Conservation (phyloP, 2,888 invertebrate genomes). For the Mechanitis mazaeus region DNA sequence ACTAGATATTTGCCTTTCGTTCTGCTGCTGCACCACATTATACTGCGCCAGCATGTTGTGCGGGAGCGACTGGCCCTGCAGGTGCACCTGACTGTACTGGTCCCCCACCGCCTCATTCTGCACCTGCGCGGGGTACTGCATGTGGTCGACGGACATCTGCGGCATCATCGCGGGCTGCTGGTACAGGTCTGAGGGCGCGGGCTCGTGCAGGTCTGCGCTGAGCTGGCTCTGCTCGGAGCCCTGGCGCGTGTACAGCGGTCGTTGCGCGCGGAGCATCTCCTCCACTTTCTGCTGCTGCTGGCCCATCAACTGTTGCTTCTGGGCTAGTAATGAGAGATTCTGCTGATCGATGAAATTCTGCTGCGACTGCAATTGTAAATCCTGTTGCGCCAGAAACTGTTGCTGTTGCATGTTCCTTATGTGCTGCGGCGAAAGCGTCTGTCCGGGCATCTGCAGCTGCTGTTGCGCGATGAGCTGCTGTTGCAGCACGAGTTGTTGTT, state of each 20-base stretch:
- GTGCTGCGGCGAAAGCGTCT: slow-evolving; percentile 67
- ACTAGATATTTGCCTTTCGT: slow-evolving; percentile 71
- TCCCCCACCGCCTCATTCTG: slow-evolving; percentile 60
- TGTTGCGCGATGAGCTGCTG: slow-evolving; percentile 69
- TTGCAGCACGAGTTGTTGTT: slow-evolving; percentile 68
- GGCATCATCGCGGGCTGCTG: slow-evolving; percentile 52
- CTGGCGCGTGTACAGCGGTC: slow-evolving; percentile 64
- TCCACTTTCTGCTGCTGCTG: slow-evolving; percentile 73
- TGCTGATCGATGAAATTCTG: slow-evolving; percentile 77
- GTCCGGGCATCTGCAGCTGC: slow-evolving; percentile 63
- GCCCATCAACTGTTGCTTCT: slow-evolving; percentile 71
- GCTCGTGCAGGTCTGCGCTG: slow-evolving; percentile 57
- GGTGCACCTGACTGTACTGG: slow-evolving; percentile 54
- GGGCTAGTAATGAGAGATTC: slow-evolving; percentile 69
- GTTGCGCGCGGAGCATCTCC: slow-evolving; percentile 57
- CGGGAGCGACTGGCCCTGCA: slow-evolving; percentile 68
- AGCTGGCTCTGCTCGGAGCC: slow-evolving; percentile 69
- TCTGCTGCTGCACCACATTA: slow-evolving; percentile 61
- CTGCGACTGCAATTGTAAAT: slow-evolving; percentile 70
- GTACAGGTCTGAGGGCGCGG: slow-evolving; percentile 46
- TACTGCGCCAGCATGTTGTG: slow-evolving; percentile 63
- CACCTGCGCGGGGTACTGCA: slow-evolving; percentile 48
- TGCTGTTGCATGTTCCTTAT: slow-evolving; percentile 67
- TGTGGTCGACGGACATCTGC: slow-evolving; percentile 60
- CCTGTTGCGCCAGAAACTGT: slow-evolving; percentile 72